phyloP scores from a whole-genome alignment of 2,888 invertebrate species.

The Yponomeuta malinellus region DNA sequence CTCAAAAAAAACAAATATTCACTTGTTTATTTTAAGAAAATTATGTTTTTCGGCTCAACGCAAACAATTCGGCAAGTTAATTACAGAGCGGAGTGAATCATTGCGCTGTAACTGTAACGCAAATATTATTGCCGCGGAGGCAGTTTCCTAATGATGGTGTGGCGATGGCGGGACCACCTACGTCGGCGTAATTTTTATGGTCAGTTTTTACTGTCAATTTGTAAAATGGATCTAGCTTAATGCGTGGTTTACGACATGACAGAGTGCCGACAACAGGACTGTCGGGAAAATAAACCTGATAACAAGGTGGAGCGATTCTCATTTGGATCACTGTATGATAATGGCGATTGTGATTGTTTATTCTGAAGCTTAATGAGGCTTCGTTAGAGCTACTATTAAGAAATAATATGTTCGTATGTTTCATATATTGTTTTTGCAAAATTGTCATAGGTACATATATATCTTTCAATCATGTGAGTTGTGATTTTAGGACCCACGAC shows the following conservation, averaged over 20 bases:
- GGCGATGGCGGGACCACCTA: slow-evolving; percentile 39
- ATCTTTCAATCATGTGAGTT: no score
- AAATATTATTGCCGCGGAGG: slow-evolving; percentile 44
- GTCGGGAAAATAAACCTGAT: background rate
- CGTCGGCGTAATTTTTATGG: slow-evolving; percentile 21
- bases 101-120: slow-evolving; percentile 28
- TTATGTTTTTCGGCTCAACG: background rate
- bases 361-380: no score
- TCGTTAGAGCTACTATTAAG: no score
- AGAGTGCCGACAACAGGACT: background rate
- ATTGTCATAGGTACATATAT: no score
- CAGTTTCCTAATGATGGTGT: slow-evolving; percentile 25
- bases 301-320: no score
- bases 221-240: background rate
- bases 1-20: slow-evolving; percentile 2
- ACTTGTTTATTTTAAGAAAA: background rate
- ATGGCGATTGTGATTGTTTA: no score
- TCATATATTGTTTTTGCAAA: no score
- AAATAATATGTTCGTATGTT: no score
- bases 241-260: background rate
- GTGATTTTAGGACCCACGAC: no score
- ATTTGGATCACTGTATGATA: no score
- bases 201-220: slow-evolving; percentile 4
- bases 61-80: slow-evolving; percentile 47
- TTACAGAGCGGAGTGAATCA: slow-evolving; percentile 43